Evolutionary conservation across 2,888 invertebrate species (phyloP), one percentile per base, ranked within the genome.

Genomic region (Palloptera scutellata): DNA sequence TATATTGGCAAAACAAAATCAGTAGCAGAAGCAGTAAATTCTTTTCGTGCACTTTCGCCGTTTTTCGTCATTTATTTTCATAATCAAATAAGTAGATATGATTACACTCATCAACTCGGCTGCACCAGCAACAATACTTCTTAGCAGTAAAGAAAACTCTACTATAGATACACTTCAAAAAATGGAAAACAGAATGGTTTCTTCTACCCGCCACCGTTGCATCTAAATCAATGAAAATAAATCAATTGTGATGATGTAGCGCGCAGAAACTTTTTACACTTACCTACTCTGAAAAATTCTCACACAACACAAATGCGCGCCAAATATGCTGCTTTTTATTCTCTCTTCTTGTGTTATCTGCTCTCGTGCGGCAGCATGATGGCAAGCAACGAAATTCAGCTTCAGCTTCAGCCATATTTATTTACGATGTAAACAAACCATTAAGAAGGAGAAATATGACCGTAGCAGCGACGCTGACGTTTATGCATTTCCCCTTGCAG

Each of bases 381-480:
- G 30, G 30, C 30, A n/a, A 12, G 8, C 41, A 13, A 42, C 52
- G 52, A 54, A 61, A 70, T 76, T 73, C 80, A n/a, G n/a, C n/a
- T n/a, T n/a, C n/a, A n/a, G n/a, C n/a, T n/a, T n/a, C n/a, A 76
- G 80, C 81, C 81, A 81, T 81, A 73, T 81, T 81, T 81, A 82
- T 81, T 81, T 81, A 81, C 78, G 81, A 81, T 82, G 81, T 81
- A 81, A 81, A 81, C 81, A 81, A 81, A 82, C 77, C 79, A 79
- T 81, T 81, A 81, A 76, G 72, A 67, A 80, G 78, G 77, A 81
- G 80, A 80, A 79, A 79, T 78, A 79, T 77, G 78, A 81, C 73
- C 75, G 77, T 75, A 75, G 76, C 61, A 30, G 66, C 30, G 61
- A 10, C 51, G 59, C 30, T 17, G 41, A 57, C 68, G 19, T 11